Evolutionary conservation across 2,113 vertebrate species (phyloP).

Genomic region (Silurus glanis): DNA sequence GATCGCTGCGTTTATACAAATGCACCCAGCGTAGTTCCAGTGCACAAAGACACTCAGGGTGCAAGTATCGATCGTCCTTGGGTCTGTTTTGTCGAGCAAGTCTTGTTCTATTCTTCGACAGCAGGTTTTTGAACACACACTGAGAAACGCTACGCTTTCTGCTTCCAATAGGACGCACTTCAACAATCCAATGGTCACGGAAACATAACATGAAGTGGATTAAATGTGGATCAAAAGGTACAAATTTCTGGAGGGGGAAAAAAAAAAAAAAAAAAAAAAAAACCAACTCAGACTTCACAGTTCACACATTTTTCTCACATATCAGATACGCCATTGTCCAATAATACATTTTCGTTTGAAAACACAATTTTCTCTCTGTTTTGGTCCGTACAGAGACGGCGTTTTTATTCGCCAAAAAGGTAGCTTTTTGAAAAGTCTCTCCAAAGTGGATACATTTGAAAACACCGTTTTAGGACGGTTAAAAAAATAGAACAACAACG

Average conservation of each 20-base stretch:
- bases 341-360: too few relatives aligned
- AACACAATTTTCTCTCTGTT: too few relatives aligned
- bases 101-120: not conserved
- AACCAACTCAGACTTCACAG: not conserved
- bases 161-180: not conserved
- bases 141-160: not conserved
- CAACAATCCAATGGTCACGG: not conserved
- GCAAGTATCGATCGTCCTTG: not conserved
- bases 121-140: not conserved
- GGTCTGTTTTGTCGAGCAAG: not conserved
- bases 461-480: too few relatives aligned
- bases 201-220: not conserved
- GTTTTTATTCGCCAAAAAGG: too few relatives aligned
- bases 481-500: too few relatives aligned
- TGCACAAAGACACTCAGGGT: slow-evolving; percentile 27
- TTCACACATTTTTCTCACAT: too few relatives aligned
- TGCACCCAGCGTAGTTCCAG: slow-evolving; percentile 37
- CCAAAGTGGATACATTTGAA: too few relatives aligned
- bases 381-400: too few relatives aligned
- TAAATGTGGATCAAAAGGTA: not conserved
- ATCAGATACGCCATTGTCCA: too few relatives aligned
- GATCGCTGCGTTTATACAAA: slow-evolving; percentile 57
- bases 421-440: too few relatives aligned
- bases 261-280: not conserved
- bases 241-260: too few relatives aligned